These are phyloP conservation scores for Thera britannica DNA, from an alignment of 2,888 invertebrate species.

Conservation along the genomic window DNA sequence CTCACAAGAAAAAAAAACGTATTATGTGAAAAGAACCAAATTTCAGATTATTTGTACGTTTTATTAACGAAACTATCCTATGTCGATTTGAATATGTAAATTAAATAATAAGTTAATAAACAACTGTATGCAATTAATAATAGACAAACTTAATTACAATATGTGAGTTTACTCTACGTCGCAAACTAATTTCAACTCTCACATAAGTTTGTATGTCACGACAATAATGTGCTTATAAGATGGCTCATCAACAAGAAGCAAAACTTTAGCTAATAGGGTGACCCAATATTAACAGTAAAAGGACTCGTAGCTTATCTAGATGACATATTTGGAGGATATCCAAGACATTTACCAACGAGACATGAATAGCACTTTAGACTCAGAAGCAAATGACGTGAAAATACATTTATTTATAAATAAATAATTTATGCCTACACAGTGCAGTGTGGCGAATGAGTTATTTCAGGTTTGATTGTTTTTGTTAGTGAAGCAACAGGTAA, in stretches of 20 bases:
- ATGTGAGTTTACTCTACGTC: conserved; percentile 27
- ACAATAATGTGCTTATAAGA: conserved; percentile 39
- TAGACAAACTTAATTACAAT: conserved; percentile 16
- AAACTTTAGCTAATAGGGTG: conserved; percentile 56
- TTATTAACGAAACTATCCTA: too few relatives aligned
- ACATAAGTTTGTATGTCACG: conserved; percentile 40
- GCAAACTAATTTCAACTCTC: conserved; percentile 36
- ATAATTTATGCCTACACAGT: too few relatives aligned
- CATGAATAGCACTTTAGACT: conserved; percentile 72
- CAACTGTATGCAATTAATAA: conserved; percentile 1
- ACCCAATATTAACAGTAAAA: conserved; percentile 71
- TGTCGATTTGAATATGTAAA: too few relatives aligned
- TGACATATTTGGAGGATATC: conserved; percentile 77
- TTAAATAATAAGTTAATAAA: too few relatives aligned
- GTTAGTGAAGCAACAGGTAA: too few relatives aligned
- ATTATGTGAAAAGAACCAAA: too few relatives aligned
- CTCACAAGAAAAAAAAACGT: too few relatives aligned
- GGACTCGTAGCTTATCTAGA: conserved; percentile 73
- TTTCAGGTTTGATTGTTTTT: too few relatives aligned
- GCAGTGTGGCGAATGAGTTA: too few relatives aligned
- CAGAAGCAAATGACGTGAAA: conserved; percentile 76
- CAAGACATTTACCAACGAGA: conserved; percentile 76
- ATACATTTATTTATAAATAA: conserved; percentile 50
- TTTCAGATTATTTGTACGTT: too few relatives aligned
- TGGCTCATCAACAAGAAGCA: conserved; percentile 52